Evolutionary conservation across 1,140 invertebrate species (phyloP), one percentile per base, ranked within the genome.

Genomic region (Berghia stephanieae): DNA sequence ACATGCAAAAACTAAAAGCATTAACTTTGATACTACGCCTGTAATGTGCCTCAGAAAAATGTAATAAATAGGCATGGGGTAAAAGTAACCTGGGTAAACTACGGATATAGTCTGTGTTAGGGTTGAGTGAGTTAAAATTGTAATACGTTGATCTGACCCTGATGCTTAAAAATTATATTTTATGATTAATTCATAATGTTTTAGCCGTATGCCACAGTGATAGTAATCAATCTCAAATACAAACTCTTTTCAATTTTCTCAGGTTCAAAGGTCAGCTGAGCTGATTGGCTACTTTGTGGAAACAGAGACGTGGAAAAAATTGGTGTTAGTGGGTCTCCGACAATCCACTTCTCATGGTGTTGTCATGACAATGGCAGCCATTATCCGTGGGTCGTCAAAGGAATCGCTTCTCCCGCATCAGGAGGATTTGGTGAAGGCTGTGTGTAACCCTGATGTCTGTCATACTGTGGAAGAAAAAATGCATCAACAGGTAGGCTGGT

Each of bases 211-310:
- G n/a, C n/a, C n/a, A n/a, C n/a, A n/a, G n/a, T n/a, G 6, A 27
- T 46, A 66, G 72, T 74, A 21, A 46, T 70, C 40, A 38, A 27
- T 69, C 40, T n/a, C 55, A 73, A 43, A 38, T 34, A 8, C 8
- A 3, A 21, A 0, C 0, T 24, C 43, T 16, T 68, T 52, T 74
- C n/a, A n/a, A n/a, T n/a, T 70, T 63, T 82, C 83, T 34, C 69
- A 92, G 91, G 86, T 91, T 63, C 86, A 91, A 71, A 89, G 88
- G 71, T 91, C 92, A 34, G 92, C 93, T 8, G 92, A 93, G 83
- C 90, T 94, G 10, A 91, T 94, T 77, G 94, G 94, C 27, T 94
- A 93, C 84, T 95, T 95, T 90, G 92, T 95, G 4, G 70, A 83
- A 38, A 82, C 85, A 21, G 86, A 88, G 42, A 81, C 87, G 34